Percentiles rank a stretch among this genome's conserved stretches.
phyloP scores from a whole-genome alignment of 2,113 vertebrate species.

The Cryptoleucopteryx plumbea region DNA sequence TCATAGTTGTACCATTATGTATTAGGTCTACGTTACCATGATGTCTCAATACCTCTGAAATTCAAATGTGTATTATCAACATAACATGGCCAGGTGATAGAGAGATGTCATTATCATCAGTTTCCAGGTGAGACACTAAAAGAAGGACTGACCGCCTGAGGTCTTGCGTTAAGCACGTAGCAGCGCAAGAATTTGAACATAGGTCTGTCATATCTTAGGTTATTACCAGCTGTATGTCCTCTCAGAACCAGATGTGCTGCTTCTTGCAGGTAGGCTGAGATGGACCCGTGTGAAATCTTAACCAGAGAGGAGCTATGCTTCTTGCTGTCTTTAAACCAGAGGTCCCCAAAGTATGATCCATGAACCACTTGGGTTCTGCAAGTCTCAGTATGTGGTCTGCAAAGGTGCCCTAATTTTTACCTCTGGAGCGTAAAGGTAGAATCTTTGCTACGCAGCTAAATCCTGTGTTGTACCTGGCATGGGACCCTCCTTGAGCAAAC shows the following conservation, averaged over 20 bases:
- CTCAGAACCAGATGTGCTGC: background rate
- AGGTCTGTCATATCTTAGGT: background rate
- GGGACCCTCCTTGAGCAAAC: slow-evolving; percentile 19
- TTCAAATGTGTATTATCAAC: background rate
- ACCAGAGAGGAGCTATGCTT: background rate
- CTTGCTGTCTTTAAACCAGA: background rate
- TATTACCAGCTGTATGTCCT: background rate
- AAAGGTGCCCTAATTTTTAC: background rate
- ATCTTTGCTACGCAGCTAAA: background rate
- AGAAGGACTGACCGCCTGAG: background rate
- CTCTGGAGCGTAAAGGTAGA: background rate
- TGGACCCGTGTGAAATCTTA: background rate
- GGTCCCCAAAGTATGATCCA: background rate
- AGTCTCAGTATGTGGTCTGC: background rate
- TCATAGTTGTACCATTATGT: background rate
- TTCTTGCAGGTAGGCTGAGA: background rate
- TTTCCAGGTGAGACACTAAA: background rate
- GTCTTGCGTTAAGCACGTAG: background rate
- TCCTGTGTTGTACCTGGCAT: background rate
- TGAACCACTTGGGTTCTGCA: background rate
- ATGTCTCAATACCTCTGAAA: background rate
- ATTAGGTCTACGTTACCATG: background rate
- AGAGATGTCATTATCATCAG: background rate
- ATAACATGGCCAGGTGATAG: background rate
- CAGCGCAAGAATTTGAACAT: background rate